Evolutionary conservation across 2,797 vertebrate species (phyloP).

Genomic region (Champsocephalus gunnari): DNA sequence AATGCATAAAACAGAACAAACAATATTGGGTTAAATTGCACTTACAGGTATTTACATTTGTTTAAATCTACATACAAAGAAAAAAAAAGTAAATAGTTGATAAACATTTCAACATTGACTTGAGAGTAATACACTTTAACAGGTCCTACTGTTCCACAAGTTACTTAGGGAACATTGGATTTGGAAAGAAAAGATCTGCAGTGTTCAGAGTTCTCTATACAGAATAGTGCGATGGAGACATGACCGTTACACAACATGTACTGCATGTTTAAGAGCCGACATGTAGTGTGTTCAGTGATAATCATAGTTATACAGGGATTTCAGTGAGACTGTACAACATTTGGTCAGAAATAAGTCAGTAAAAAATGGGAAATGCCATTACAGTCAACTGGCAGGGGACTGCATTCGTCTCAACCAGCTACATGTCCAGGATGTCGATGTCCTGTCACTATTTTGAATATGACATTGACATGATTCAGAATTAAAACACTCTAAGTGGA

Average conservation of each 20-base stretch:
- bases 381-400: neutral
- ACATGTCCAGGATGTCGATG: neutral
- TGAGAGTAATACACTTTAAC: neutral
- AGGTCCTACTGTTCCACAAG: neutral
- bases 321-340: neutral
- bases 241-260: neutral
- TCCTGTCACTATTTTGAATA: neutral
- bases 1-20: neutral
- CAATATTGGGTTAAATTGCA: neutral
- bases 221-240: neutral
- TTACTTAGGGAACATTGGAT: neutral
- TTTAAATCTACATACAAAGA: neutral
- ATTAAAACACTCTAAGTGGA: neutral
- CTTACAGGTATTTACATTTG: neutral
- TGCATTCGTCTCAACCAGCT: neutral
- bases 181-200: neutral
- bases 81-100: neutral
- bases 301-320: neutral
- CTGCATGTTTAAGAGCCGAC: neutral
- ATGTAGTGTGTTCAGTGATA: neutral
- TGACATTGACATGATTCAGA: neutral
- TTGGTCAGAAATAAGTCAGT: neutral
- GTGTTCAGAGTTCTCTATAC: neutral
- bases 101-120: neutral
- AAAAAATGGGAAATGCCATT: neutral